A percentile compares a stretch with the other conserved stretches of the same genome.
These are phyloP conservation scores for Rhizoglyphus robini DNA, from an alignment of 1,140 invertebrate genomes.

Conservation along the genomic window DNA sequence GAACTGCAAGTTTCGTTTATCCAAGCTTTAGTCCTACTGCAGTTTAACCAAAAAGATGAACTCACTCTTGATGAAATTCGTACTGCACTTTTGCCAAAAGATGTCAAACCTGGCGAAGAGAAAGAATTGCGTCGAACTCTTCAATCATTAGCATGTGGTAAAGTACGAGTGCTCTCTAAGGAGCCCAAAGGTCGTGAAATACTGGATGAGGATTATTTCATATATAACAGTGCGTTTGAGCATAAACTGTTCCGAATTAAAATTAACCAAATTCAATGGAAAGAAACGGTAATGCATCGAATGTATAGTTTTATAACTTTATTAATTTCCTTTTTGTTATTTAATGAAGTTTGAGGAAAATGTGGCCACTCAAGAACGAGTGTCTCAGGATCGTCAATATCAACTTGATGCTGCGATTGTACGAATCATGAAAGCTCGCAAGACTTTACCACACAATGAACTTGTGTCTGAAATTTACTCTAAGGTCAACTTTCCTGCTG, in stretches of 20 bases:
- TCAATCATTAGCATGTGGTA: conserved; percentile 91
- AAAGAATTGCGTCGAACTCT: conserved; percentile 81
- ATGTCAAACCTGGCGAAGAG: conserved; percentile 45
- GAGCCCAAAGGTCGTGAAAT: conserved; percentile 73
- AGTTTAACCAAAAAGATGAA: conserved; percentile 81
- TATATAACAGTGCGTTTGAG: conserved; percentile 81
- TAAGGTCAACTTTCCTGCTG: conserved; percentile 95
- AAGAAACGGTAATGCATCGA: conserved; percentile 68
- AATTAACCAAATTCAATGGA: conserved; percentile 99
- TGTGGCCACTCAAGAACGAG: conserved; percentile 89
- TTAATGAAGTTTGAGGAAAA: conserved; percentile 99
- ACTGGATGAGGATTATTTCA: conserved; percentile 71
- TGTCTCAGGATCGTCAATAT: conserved; percentile 96
- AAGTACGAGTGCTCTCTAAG: conserved; percentile 80
- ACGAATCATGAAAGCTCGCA: conserved; percentile 98
- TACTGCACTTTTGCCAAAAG: conserved; percentile 46
- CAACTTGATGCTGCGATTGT: conserved; percentile 99
- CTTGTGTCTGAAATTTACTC: conserved; percentile 93
- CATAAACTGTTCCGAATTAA: conserved; percentile 95
- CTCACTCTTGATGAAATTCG: conserved; percentile 78
- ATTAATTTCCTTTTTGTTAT: conserved; percentile 25
- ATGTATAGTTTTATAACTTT: background rate
- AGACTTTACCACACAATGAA: conserved; percentile 84
- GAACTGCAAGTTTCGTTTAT: conserved; percentile 96
- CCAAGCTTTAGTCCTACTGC: conserved; percentile 81